Base-by-base conservation (phyloP, 2,888 invertebrate genomes). In the Synanthedon tipuliformis region DNA sequence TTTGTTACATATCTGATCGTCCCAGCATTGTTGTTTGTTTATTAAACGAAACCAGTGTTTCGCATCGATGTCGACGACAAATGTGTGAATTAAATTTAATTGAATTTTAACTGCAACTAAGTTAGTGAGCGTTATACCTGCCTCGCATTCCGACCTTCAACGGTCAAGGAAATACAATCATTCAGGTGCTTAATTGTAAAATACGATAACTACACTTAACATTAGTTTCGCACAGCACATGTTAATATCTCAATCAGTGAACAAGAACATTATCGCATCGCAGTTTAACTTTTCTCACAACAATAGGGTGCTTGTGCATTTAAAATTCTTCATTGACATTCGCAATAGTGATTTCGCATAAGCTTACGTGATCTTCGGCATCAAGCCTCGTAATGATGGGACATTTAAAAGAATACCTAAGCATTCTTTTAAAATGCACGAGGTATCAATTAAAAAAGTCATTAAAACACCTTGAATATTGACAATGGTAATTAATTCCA, bases 161-260 rank as follows among this genome's bases (percentile, higher is more conserved):
- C 65, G 76, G 76, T 78, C 80, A 81, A 81, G 83, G 84, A 82
- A 84, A 80, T 80, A 79, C 76, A 80, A 74, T 76, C 73, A 73
- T 78, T 75, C 69, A 76, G 65, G 58, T 63, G 68, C 68, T 69
- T 72, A 78, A 62, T 69, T 63, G 71, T 68, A 75, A 78, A 79
- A 76, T 67, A 69, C 49, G 12, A 34, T 50, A 50, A 18, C 50
- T 49, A 49, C 16, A 16, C 34, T 49, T 64, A 68, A 68, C 66
- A 75, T 71, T 77, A 74, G 34, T 34, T 34, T 78, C 81, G 84
- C 84, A 75, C 64, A 81, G 83, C 82, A 67, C 56, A 62, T 48
- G 51, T 53, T 40, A 56, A 52, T 48, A 53, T 16, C 50, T 41
- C 41, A 50, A 53, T 59, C 61, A 62, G 64, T 51, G 62, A 60